Evolutionary conservation across 2,888 invertebrate species (phyloP).

Genomic region (Lingula anatina): DNA sequence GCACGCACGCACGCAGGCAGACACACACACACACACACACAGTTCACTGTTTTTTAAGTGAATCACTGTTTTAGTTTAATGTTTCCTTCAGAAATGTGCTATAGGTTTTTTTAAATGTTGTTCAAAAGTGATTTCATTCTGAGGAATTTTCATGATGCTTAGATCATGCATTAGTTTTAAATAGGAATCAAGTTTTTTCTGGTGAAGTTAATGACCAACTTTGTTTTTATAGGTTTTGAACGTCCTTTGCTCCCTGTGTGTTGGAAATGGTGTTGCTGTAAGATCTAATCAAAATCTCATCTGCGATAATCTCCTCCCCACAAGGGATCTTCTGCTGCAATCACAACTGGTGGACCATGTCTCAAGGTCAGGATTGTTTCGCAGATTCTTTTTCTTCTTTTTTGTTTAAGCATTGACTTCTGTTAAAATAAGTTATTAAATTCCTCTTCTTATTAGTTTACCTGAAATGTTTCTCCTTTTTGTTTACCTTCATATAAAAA

Average conservation of each 20-base stretch:
- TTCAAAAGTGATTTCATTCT: too few relatives aligned
- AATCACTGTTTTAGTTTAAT: too few relatives aligned
- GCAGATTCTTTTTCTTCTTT: conserved; percentile 1
- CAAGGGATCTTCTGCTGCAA: conserved; percentile 92
- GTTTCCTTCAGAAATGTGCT: too few relatives aligned
- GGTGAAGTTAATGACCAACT: too few relatives aligned
- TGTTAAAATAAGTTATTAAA: not conserved
- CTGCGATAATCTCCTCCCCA: conserved; percentile 93
- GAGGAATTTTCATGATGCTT: too few relatives aligned
- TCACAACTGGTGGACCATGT: conserved; percentile 96
- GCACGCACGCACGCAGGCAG: too few relatives aligned
- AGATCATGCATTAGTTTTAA: too few relatives aligned
- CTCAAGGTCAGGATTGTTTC: conserved; percentile 63
- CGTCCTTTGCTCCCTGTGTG: conserved; percentile 95
- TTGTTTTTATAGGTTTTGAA: conserved; percentile 64
- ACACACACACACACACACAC: too few relatives aligned
- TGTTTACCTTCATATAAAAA: not conserved
- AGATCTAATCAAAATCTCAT: conserved; percentile 98
- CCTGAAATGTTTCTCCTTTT: not conserved
- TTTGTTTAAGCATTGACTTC: too few relatives aligned
- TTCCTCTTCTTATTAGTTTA: not conserved
- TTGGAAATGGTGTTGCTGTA: conserved; percentile 98
- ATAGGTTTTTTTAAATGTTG: too few relatives aligned
- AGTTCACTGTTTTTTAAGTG: too few relatives aligned
- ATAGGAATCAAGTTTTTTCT: too few relatives aligned